phyloP scores from a whole-genome alignment of 1,140 invertebrate genomes.

The silkworm (Bombyx mori) region ASM3026992v2 NC_085122.1:13239001-13239500 shows the following conservation, averaged over 20 bases:
- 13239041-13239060: constrained; percentile 42
- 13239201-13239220: constrained; percentile 64
- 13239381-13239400: no score
- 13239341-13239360: constrained; percentile 11
- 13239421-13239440: no score
- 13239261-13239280: constrained; percentile 1
- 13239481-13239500: no score
- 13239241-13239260: constrained; percentile 41
- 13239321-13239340: constrained; percentile 37
- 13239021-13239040: constrained; percentile 24
- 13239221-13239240: constrained; percentile 67
- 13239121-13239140: constrained; percentile 67
- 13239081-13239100: constrained; percentile 52
- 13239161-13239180: constrained; percentile 59
- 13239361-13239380: neutral
- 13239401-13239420: no score
- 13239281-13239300: neutral
- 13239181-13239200: constrained; percentile 67
- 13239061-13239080: constrained; percentile 62
- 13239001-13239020: constrained; percentile 55
- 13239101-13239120: constrained; percentile 70
- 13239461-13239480: no score
- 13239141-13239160: constrained; percentile 67
- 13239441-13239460: no score
- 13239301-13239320: constrained; percentile 35